A percentile compares a stretch with the other conserved stretches of the same genome.
Conservation (phyloP, 1,140 invertebrate genomes). For the Theocolax elegans region DNA sequence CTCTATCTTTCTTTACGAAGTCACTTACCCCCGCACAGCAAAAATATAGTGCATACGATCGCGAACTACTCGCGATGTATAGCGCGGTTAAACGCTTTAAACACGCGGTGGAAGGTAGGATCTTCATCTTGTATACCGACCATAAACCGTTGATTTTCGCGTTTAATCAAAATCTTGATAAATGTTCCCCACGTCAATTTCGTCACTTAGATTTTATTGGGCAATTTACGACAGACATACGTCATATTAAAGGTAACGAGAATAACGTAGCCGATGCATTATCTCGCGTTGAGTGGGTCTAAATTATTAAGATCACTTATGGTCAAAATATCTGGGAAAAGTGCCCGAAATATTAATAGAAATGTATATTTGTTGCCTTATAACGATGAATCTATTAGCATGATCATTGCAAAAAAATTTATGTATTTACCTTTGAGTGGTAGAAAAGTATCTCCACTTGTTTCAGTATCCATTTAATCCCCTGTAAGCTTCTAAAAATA, state of each 20-base stretch:
- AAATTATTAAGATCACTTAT: too few species aligned
- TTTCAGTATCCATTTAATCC: too few species aligned
- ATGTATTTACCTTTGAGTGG: too few species aligned
- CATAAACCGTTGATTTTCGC: constrained; percentile 61
- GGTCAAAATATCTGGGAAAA: too few species aligned
- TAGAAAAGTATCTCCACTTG: too few species aligned
- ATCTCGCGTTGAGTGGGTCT: constrained; percentile 34
- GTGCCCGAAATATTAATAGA: too few species aligned
- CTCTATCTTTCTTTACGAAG: constrained; percentile 61
- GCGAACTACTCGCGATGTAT: constrained; percentile 60
- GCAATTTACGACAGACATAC: constrained; percentile 57
- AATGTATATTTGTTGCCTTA: too few species aligned
- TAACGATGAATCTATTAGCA: too few species aligned
- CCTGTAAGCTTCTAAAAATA: too few species aligned
- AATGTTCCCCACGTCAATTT: constrained; percentile 51
- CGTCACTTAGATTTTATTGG: too few species aligned
- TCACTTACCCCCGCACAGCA: constrained; percentile 49
- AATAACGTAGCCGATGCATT: constrained; percentile 48
- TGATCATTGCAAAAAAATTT: too few species aligned
- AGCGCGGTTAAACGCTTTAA: constrained; percentile 53
- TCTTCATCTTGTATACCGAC: constrained; percentile 58
- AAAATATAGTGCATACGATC: constrained; percentile 56
- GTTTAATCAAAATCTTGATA: constrained; percentile 51
- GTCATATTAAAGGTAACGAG: constrained; percentile 43
- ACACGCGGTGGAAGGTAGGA: constrained; percentile 51